Base-by-base conservation (phyloP, 2,113 vertebrate species). In the Martes martes region DNA sequence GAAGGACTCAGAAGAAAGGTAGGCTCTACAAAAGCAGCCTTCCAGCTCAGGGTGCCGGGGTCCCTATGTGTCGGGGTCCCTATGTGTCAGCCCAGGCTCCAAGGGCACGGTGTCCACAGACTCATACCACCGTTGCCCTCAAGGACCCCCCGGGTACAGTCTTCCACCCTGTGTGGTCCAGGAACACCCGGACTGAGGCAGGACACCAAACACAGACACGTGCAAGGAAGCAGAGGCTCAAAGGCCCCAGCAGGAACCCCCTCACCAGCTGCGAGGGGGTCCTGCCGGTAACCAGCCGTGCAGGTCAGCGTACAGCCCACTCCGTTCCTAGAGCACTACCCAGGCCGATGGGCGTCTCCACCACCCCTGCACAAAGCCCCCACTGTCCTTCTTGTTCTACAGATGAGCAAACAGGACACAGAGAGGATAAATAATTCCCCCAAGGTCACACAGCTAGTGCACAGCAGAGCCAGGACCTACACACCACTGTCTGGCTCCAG, bases 41-140 rank as follows among this genome's bases (percentile, higher is more conserved):
- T 36, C 57, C 18, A 14, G 14, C 4, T 19, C 69, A 28, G 8
- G 24, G 71, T 23, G 31, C 36, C 8, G 19, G 59, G 63, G 45
- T 18, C 33, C 26, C 8, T 7, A 2, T 7, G 8, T 3, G 23
- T 4, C 52, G 4, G 2, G 63, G 45, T 18, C 33, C 26, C 8
- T 7, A 2, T 7, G 8, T 3, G 23, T 4, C 52, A 2, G 2
- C 33, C 39, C 2, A 2, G 6, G 2, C 21, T 18, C 14, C 0
- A 36, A 2, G 1, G 28, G 74, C 9, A 7, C 4, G 39, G 7
- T 15, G 1, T 61, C 61, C 23, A 3, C 33, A 24, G 52, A 24
- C 15, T 39, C 55, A 8, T 21, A 45, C 15, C 16, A 24, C 11
- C 0, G 47, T 6, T 23, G 13, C 19, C 24, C 31, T 11, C 1